A percentile compares a stretch with the other conserved stretches of the same genome.
Conservation (phyloP, 2,113 vertebrate species). For the Eptesicus fuscus region DNA sequence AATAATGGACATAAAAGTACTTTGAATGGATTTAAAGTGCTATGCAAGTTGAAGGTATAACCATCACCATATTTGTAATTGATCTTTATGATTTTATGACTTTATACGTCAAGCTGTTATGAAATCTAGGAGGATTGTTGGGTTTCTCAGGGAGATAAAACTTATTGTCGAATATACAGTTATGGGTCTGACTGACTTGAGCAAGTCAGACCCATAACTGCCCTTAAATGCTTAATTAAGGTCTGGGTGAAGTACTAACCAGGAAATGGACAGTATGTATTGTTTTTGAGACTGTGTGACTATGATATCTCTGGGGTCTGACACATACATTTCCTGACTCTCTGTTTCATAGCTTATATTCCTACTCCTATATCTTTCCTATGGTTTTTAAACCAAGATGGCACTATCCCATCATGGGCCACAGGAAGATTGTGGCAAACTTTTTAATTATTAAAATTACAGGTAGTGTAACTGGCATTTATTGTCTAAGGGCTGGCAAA, state of each 20-base stretch:
- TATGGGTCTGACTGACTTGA: neutral
- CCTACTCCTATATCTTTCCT: neutral
- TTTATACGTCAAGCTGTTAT: neutral
- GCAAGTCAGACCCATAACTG: neutral
- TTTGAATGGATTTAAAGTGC: slow-evolving; percentile 31
- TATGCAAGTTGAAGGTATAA: neutral
- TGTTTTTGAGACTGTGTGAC: neutral
- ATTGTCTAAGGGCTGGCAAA: neutral
- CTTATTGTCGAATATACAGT: neutral
- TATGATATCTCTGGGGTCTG: neutral
- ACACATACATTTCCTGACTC: neutral
- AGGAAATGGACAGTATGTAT: neutral
- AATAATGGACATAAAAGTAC: slow-evolving; percentile 36
- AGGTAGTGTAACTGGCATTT: neutral
- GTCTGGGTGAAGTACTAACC: neutral
- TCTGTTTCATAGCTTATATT: neutral
- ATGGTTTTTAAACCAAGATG: neutral
- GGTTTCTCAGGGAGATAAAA: neutral
- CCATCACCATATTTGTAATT: slow-evolving; percentile 20
- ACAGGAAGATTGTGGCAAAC: neutral
- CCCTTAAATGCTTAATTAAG: neutral
- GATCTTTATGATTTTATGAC: neutral
- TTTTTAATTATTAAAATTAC: neutral
- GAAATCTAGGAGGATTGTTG: neutral
- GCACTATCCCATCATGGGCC: neutral